Base-by-base conservation (phyloP, 1,140 invertebrate species). In the Drosophila navojoa region DNA sequence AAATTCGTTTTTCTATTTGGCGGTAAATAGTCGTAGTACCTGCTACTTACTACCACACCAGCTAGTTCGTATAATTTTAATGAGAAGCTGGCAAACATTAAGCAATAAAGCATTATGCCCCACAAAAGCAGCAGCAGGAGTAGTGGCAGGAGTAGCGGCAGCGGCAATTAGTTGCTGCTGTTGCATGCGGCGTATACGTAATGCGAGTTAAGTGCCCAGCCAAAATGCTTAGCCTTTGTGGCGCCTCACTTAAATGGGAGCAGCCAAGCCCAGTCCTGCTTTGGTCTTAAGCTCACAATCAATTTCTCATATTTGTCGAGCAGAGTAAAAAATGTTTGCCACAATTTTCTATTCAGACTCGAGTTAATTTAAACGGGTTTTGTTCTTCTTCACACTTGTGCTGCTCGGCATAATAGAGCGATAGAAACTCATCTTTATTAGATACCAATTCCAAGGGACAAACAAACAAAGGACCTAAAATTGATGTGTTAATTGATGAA, bases 401-500 rank as follows among this genome's bases (percentile, higher is more conserved):
- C 15, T 16, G 32, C 53, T 68, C 47, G 32, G n/a, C 52, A 35
- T 50, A 29, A 53, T 44, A 45, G 25, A 58, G 35, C 27, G 7
- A 35, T 53, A 19, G 19, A 44, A 53, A 25, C 38, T 44, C 38
- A 58, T 71, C 69, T 66, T 67, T 71, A 64, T 70, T 64, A 71
- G 61, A 71, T 71, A 67, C 47, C 69, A 71, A 71, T 62, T 52
- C 57, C 38, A 40, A 50, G 29, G 16, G 35, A 27, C 32, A 52
- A 27, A 16, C 38, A 68, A 72, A 67, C 63, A 72, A 68, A 60
- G 42, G 63, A 49, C 40, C 25, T 25, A 53, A 74, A 75, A 67
- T 69, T 82, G 53, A 82, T 82, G 71, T 82, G 59, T 82, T 79
- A 82, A 82, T 82, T 84, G 76, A 69, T 79, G 47, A 64, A 69